Evolutionary conservation across 1,140 invertebrate genomes (phyloP), one percentile per base, ranked within the genome.

Genomic region (Drosophila prosaltans): DNA sequence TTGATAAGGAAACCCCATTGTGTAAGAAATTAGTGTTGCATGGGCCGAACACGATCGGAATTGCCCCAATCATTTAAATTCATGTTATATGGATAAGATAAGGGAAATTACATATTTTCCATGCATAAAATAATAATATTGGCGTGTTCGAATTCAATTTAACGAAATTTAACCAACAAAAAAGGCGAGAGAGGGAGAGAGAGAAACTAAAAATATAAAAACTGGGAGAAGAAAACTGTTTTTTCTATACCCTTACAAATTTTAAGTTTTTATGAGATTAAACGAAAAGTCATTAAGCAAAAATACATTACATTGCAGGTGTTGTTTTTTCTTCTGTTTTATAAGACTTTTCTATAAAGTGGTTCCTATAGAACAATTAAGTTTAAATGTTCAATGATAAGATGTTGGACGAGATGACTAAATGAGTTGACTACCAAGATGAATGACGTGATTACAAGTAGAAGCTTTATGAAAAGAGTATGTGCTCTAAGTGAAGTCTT

Each of bases 51-150:
- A 21, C 45, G 45, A 48, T 48, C 45, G 45, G 51, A 63, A 78
- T 83, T 72, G 65, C 81, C 72, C 69, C 77, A 80, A 51, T 75
- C 83, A 77, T 78, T 36, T 81, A 59, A 78, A 85, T 51, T 62
- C 54, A 69, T 80, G 80, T 74, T 43, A 43, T 86, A 66, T 72
- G 81, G 81, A 85, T 85, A 86, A 85, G 81, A 85, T 85, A 86
- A 85, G 69, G 74, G 73, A 68, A 74, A 69, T 63, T 63, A 32
- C 57, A 72, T 36, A 69, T 59, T 62, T 58, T 57, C 64, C 45
- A 28, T 41, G 40, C 57, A 55, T 30, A 36, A 36, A 36, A 36
- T 36, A 36, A 36, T 36, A 59, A 59, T 59, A 59, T 64, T 74
- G 72, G 80, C 74, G 68, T 86, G 81, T 78, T 65, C 5, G 81